These are phyloP conservation scores for Tuberolachnus salignus DNA, from an alignment of 2,888 invertebrate species.

Conservation along the genomic window DNA sequence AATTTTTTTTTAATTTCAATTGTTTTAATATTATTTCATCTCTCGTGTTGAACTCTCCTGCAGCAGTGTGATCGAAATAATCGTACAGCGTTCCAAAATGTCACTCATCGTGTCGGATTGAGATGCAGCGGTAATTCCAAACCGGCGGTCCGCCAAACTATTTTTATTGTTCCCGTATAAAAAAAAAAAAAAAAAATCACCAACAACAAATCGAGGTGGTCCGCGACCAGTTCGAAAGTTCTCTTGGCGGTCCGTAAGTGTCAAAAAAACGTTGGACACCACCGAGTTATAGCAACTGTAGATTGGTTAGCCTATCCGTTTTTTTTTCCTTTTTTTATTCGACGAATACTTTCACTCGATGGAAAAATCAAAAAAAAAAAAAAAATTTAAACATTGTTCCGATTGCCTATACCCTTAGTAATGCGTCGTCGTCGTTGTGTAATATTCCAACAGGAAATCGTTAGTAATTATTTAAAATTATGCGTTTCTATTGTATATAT, in stretches of 20 bases:
- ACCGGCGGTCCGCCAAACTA: too few species aligned
- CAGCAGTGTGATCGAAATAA: slow-evolving; percentile 27
- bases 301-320: neutral
- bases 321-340: slow-evolving; percentile 11
- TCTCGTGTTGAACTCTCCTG: slow-evolving; percentile 18
- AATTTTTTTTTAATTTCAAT: neutral
- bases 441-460: slow-evolving; percentile 45
- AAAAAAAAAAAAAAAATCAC: too few species aligned
- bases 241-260: too few species aligned
- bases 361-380: neutral
- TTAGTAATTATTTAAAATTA: slow-evolving; percentile 27
- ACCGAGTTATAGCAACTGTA: too few species aligned
- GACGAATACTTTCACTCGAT: slow-evolving; percentile 6
- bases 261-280: neutral
- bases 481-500: slow-evolving; percentile 20
- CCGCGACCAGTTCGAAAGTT: too few species aligned
- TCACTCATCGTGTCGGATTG: too few species aligned
- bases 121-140: too few species aligned
- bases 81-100: too few species aligned
- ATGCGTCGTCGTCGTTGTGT: neutral
- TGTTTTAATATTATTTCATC: neutral
- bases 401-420: neutral
- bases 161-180: too few species aligned
- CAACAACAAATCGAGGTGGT: too few species aligned
- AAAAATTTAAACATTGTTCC: too few species aligned